Evolutionary conservation across 2,888 invertebrate genomes (phyloP), one percentile per base, ranked within the genome.

Genomic region (Plutella xylostella): DNA sequence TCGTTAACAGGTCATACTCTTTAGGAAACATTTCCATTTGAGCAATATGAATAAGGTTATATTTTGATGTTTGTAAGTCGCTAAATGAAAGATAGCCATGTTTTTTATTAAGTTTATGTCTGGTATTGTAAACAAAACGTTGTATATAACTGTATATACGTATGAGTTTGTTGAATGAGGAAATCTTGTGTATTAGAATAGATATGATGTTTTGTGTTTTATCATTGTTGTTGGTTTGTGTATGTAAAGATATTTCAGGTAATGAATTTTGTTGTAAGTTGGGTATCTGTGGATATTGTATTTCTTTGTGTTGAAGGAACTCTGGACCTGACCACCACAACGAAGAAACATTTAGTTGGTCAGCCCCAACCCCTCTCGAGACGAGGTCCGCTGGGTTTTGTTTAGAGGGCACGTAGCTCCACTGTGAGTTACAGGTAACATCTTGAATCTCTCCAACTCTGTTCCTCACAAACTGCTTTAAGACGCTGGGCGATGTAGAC

Each of bases 211-310:
- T 9, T 9, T 34, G 4, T 11, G 4, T 9, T 33, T 4, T 12
- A 4, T 15, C 15, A 17, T 4, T 14, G 5, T 34, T 14, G 17
- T 15, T 34, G 34, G 14, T 4, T 34, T 15, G 3, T 4, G 3
- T 34, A 17, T 15, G 4, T 17, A 7, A 15, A 6, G 4, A 12
- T 4, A 33, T n/a, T 33, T n/a, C 33, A n/a, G 14, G n/a, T 4
- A 4, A 14, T 6, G 33, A 14, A 33, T 33, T 12, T 6, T 33
- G 33, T 4, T 33, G 33, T 9, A 14, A n/a, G 33, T n/a, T 6
- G 14, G n/a, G 11, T 33, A 47, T 37, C 43, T 53, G 42, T 56
- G 38, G 38, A 20, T 21, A 38, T 3, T 38, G 11, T 12, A n/a
- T 19, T 21, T 38, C 21, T 7, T 38, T 14, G 20, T 38, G 21